Percentiles rank a stretch among this genome's conserved stretches.
Evolutionary conservation across 2,888 invertebrate genomes (phyloP).

Genomic region (Harpalus rufipes): DNA sequence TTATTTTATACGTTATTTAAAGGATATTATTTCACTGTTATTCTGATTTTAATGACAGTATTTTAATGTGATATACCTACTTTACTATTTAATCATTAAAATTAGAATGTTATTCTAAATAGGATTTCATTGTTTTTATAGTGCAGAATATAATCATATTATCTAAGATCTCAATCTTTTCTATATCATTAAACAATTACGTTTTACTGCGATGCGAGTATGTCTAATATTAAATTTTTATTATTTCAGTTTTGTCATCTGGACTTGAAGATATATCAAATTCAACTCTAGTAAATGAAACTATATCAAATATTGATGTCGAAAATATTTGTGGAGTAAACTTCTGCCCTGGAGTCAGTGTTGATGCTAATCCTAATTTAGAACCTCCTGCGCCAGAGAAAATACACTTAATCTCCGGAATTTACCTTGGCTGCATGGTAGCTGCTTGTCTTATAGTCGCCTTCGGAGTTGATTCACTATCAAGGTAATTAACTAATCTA

Average conservation of each 20-base stretch:
- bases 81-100: no score
- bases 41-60: no score
- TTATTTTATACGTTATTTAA: no score
- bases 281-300: constrained; percentile 58
- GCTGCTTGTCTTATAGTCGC: constrained; percentile 86
- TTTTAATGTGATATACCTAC: no score
- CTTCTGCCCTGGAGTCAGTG: constrained; percentile 83
- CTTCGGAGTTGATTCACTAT: constrained; percentile 89
- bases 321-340: constrained; percentile 85
- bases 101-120: no score
- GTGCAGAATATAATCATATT: no score
- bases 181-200: no score
- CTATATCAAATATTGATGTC: constrained; percentile 77
- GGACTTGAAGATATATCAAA: constrained; percentile 59
- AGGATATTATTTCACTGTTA: no score
- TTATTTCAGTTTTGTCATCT: constrained; percentile 75
- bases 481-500: constrained; percentile 79
- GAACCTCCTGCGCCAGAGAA: constrained; percentile 85
- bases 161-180: no score
- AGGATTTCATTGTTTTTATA: no score
- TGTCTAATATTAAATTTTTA: neutral
- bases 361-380: constrained; percentile 83
- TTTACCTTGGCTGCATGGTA: constrained; percentile 89
- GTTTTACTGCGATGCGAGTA: no score
- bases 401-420: constrained; percentile 88